phyloP scores from a whole-genome alignment of 2,888 invertebrate genomes.

The Coelopa pilipes region DNA sequence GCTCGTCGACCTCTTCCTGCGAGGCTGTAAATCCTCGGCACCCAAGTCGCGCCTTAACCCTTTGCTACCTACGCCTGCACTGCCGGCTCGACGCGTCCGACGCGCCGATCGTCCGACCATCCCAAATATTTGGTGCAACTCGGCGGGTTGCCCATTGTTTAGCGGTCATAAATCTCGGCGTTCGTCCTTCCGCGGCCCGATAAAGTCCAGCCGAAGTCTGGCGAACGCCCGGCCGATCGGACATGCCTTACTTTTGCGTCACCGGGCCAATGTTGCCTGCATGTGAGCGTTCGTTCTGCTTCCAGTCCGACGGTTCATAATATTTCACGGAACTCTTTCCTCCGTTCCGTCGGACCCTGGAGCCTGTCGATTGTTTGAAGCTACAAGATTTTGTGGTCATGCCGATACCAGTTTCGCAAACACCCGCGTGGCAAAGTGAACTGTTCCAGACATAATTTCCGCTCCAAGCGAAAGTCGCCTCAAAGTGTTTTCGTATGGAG shows the following conservation, averaged over 20 bases:
- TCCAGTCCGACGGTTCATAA: conserved; percentile 25
- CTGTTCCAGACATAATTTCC: no score
- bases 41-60: conserved; percentile 8
- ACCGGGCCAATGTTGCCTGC: not conserved
- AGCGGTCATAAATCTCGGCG: conserved; percentile 53
- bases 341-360: not conserved
- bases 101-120: conserved; percentile 39
- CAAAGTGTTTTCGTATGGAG: no score
- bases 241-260: conserved; percentile 32
- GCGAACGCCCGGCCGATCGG: no score
- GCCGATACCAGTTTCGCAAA: not conserved
- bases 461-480: no score
- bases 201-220: not conserved
- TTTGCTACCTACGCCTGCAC: conserved; percentile 11
- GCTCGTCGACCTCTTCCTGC: not conserved
- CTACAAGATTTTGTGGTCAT: not conserved
- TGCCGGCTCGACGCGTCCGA: not conserved
- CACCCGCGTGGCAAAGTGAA: no score
- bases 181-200: conserved; percentile 38
- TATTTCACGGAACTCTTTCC: conserved; percentile 14
- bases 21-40: conserved; percentile 8
- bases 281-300: conserved; percentile 24
- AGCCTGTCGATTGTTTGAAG: not conserved
- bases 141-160: conserved; percentile 52
- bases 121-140: conserved; percentile 62